Conservation (phyloP, 2,797 vertebrate genomes). For the Syncerus caffer region DNA sequence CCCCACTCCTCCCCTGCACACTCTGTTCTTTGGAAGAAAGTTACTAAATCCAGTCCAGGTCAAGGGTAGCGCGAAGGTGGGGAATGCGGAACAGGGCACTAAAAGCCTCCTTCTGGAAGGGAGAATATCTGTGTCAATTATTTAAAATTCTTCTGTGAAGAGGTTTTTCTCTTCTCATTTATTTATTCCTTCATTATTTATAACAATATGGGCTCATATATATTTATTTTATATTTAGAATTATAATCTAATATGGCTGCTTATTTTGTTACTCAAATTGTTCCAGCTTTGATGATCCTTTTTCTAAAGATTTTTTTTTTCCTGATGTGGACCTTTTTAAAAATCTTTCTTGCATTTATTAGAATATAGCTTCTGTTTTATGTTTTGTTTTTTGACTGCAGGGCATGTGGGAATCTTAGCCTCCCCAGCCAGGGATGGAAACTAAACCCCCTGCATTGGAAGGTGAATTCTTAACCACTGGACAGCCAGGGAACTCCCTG, state of each 20-base stretch:
- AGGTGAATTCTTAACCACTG: not conserved
- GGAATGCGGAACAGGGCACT: rapidly evolving
- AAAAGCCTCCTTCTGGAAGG: not conserved
- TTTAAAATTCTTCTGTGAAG: not conserved
- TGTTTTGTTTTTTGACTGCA: not conserved
- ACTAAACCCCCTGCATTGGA: not conserved
- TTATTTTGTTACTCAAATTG: conserved; percentile 10
- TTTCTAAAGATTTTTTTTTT: not conserved
- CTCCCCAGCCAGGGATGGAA: not conserved
- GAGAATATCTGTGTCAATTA: not conserved
- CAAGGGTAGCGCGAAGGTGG: not conserved
- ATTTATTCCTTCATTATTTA: not conserved
- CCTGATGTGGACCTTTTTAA: not conserved
- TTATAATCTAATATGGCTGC: not conserved
- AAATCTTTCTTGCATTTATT: not conserved
- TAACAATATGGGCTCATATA: not conserved
- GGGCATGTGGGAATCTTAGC: not conserved
- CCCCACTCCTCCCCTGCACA: rapidly evolving
- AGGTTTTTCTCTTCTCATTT: not conserved
- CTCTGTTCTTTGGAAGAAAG: not conserved
- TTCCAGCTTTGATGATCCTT: not conserved
- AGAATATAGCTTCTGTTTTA: not conserved
- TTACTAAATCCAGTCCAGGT: not conserved
- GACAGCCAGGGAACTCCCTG: not conserved
- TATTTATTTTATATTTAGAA: not conserved